Percentiles rank a stretch among this genome's conserved stretches.
Conservation (phyloP, 1,140 invertebrate genomes). For the Monomorium pharaonis region DNA sequence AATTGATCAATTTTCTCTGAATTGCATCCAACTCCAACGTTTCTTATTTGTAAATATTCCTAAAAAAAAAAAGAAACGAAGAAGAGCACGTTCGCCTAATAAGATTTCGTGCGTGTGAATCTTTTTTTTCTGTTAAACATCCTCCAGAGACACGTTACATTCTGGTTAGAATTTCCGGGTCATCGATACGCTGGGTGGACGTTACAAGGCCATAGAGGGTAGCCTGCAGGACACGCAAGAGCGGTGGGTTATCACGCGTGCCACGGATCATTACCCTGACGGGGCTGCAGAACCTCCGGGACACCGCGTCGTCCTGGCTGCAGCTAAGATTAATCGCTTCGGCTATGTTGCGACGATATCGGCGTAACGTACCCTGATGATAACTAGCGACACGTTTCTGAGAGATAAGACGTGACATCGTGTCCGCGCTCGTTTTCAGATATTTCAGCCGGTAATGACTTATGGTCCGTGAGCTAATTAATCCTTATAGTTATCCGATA, state of each 20-base stretch:
- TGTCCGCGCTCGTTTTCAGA: constrained; percentile 65
- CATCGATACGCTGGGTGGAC: constrained; percentile 66
- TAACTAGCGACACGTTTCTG: constrained; percentile 67
- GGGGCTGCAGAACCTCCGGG: constrained; percentile 60
- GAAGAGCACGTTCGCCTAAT: neutral
- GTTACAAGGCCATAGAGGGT: constrained; percentile 63
- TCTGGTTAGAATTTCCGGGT: constrained; percentile 65
- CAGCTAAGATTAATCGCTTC: constrained; percentile 81
- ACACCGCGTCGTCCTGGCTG: constrained; percentile 64
- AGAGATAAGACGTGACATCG: constrained; percentile 69
- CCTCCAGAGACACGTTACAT: constrained; percentile 12
- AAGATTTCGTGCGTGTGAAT: neutral
- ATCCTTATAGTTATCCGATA: constrained; percentile 25
- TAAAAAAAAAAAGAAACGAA: too few species aligned
- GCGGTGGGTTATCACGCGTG: constrained; percentile 78
- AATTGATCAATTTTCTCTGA: constrained; percentile 53
- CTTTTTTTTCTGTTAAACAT: neutral
- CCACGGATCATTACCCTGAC: constrained; percentile 82
- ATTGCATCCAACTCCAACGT: neutral
- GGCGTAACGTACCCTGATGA: constrained; percentile 67
- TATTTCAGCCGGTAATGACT: constrained; percentile 16
- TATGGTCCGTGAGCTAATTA: constrained; percentile 52
- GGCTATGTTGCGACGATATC: constrained; percentile 70
- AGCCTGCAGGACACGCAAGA: constrained; percentile 59
- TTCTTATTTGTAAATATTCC: neutral